Evolutionary conservation across 2,888 invertebrate genomes (phyloP), one percentile per base, ranked within the genome.

Genomic region (Chloroclystis v-ata): DNA sequence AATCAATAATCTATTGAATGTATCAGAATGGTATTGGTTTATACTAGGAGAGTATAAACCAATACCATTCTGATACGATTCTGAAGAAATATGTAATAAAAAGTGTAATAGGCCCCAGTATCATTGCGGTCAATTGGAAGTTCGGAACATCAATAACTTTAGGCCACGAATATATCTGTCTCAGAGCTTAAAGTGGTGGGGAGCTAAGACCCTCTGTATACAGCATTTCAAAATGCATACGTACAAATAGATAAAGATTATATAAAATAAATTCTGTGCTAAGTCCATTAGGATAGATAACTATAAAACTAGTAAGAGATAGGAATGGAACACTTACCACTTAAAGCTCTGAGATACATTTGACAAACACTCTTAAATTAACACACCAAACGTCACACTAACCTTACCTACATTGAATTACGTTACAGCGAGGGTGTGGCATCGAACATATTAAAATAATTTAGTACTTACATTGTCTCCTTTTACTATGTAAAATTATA

Each of bases 401-500:
- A 20, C 20, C 20, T 20, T 20, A 20, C 20, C 20, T 70, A 63
- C 59, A 65, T 75, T 76, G 52, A 75, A 68, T 72, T 78, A 79
- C 64, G 68, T 74, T 77, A 77, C 76, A 69, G 78, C 78, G 75
- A 78, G 79, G 75, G 75, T 76, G 80, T 78, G 78, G 82, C 72
- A 75, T 78, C 78, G 77, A 79, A 81, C 70, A 75, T 82, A 83
- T 78, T 76, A 82, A 84, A 84, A 85, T 86, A 85, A 84, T 84
- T 85, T 85, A 86, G 82, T 83, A 83, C 82, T 85, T 83, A 84
- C 73, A 75, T 65, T 46, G 41, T 46, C 38, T 60, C 69, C 61
- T 68, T 68, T 71, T 71, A 70, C 69, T 66, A 72, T 76, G 74
- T 77, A 81, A 80, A 81, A 82, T 54, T 81, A 82, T 74, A 80